Evolutionary conservation across 2,888 invertebrate genomes (phyloP), one percentile per base, ranked within the genome.

Genomic region (Macroteleia sp.): DNA sequence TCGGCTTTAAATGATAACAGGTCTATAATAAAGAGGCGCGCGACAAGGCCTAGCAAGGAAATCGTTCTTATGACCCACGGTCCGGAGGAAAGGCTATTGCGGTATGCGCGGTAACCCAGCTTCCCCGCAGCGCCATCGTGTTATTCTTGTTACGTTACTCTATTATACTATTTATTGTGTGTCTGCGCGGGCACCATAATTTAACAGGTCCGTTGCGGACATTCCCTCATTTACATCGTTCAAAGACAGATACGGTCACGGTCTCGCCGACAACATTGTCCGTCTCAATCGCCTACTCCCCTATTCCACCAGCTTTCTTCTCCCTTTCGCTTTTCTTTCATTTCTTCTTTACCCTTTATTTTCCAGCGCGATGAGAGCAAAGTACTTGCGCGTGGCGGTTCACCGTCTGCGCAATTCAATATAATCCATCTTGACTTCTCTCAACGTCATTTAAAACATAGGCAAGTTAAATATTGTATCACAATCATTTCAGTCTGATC

Each of bases 401-500:
- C 82, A 75, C 80, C 85, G 81, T 85, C 82, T 74, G 70, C 78
- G 59, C 70, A 73, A 32, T n/a, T 79, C 74, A 67, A 59, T 76
- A 74, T 77, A 78, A n/a, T n/a, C n/a, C n/a, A 66, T 77, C 81
- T 69, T 81, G 77, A 83, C 81, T 77, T 69, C 57, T 59, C 62
- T 80, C 80, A 71, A 61, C 66, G 71, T 73, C 57, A 76, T 82
- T 88, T 86, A 85, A 86, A 90, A 90, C 90, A 88, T 90, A 91
- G 90, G 88, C 90, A 90, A 91, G 91, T 90, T 91, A 90, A 91
- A 90, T 91, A 89, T 90, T 89, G 88, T 91, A 91, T 91, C 90
- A 91, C 90, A 91, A 91, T 91, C 90, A 89, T 91, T 87, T 88
- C 88, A 89, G 87, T 90, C 90, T 90, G 89, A 89, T 91, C 88